Conservation (phyloP, 2,113 vertebrate genomes). For the Aldabrachelys gigantea region DNA sequence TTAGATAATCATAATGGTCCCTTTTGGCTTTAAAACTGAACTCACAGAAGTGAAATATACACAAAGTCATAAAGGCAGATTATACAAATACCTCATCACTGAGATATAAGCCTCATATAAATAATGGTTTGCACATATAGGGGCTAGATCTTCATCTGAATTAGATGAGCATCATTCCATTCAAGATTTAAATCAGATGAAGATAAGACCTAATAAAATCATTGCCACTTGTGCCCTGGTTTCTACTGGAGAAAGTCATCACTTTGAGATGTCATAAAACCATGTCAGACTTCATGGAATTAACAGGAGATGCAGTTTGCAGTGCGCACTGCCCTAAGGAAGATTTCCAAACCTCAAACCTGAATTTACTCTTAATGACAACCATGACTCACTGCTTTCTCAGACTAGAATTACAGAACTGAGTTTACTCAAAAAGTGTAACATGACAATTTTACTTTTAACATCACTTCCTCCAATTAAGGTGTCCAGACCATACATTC, state of each 20-base stretch:
- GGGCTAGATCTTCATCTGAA: not conserved
- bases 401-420: not conserved
- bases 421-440: not conserved
- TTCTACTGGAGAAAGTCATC: not conserved
- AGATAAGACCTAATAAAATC: not conserved
- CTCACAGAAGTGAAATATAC: no score
- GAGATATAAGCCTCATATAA: not conserved
- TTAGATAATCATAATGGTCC: not conserved
- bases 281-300: not conserved
- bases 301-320: no score
- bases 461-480: not conserved
- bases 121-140: not conserved
- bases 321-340: not conserved
- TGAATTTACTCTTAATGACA: not conserved
- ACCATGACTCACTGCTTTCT: not conserved
- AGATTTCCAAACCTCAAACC: not conserved
- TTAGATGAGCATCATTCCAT: accelerated
- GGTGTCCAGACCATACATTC: not conserved
- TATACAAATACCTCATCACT: not conserved
- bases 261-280: not conserved
- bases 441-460: conserved; percentile 2
- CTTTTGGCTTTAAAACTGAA: not conserved
- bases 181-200: not conserved
- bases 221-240: not conserved
- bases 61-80: not conserved